Percentiles rank a stretch among this genome's conserved stretches.
phyloP scores from a whole-genome alignment of 2,888 invertebrate species.

The Plagodis pulveraria region DNA sequence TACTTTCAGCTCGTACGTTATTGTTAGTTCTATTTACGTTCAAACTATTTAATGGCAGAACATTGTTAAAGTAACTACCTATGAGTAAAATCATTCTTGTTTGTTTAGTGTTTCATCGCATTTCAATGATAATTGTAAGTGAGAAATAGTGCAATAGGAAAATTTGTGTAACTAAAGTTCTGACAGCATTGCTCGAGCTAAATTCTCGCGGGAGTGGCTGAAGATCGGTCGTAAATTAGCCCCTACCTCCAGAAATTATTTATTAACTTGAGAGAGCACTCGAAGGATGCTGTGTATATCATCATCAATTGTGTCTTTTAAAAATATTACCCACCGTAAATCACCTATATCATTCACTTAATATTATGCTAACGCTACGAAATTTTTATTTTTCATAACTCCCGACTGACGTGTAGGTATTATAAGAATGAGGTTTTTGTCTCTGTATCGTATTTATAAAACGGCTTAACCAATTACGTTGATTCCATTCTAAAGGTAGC shows the following conservation, averaged over 20 bases:
- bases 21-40: conserved; percentile 6
- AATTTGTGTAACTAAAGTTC: conserved; percentile 24
- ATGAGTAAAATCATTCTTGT: conserved; percentile 4
- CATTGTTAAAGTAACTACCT: conserved; percentile 4
- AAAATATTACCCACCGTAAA: conserved; percentile 41
- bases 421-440: no score
- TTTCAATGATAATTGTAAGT: conserved; percentile 35
- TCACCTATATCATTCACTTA: no score
- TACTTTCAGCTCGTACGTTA: conserved; percentile 1
- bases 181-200: conserved; percentile 39
- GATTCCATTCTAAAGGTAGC: no score
- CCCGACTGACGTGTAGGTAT: no score
- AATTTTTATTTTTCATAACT: no score
- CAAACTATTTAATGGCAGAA: conserved; percentile 12
- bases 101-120: conserved; percentile 26
- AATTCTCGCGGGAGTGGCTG: conserved; percentile 39
- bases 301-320: conserved; percentile 46
- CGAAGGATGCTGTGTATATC: conserved; percentile 42
- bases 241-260: conserved; percentile 47
- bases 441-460: no score
- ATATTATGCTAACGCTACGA: conserved; percentile 12
- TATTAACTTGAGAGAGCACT: conserved; percentile 49
- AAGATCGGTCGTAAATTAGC: conserved; percentile 2
- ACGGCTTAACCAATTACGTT: no score
- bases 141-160: conserved; percentile 35